Base-by-base conservation (phyloP, 2,888 invertebrate genomes). In the Linnaemya tessellans region DNA sequence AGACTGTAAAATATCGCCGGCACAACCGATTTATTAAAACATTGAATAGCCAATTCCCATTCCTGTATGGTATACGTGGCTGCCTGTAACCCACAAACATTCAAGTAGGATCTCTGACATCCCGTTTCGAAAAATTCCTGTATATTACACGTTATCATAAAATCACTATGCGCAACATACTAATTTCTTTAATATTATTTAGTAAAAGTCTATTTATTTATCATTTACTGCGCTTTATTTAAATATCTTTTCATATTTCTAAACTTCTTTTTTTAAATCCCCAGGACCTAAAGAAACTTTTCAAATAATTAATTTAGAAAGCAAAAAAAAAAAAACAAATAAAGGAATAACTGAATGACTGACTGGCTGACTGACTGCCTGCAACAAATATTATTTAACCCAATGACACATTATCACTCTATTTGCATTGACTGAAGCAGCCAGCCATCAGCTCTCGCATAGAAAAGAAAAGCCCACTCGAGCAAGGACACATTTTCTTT, bases 401-500 rank as follows among this genome's bases (percentile, higher is more conserved):
- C 83, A 79, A 79, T 83, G 73, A 79, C 83, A 83, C 73, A 83
- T 79, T 20, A 68, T 56, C 56, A 38, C 22, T 43, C 41, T 25
- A 18, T 82, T 70, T 82, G 30, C 25, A 62, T 83, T 65, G 38
- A 65, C 49, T 62, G 22, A 20, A 43, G 46, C 49, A 46, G 25
- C 30, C 67, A 43, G 10, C 43, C 35, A 60, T 56, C 41, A 41
- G 38, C 38, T 9, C 20, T 41, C 20, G 1, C 43, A 75, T 11
- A 56, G 60, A 60, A 83, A 54, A 79, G 18, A 74, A 83, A 73
- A 79, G 41, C 60, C 71, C 25, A 68, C 65, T 73, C 73, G 9
- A 54, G 78, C 78, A 83, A 83, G 83, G 83, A 79, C 83, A 68
- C 51, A 51, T 18, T 60, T 70, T 41, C n/a, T n/a, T n/a, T n/a